Evolutionary conservation across 1,140 invertebrate genomes (phyloP), one percentile per base, ranked within the genome.

Genomic region (Cotesia vestalis): DNA sequence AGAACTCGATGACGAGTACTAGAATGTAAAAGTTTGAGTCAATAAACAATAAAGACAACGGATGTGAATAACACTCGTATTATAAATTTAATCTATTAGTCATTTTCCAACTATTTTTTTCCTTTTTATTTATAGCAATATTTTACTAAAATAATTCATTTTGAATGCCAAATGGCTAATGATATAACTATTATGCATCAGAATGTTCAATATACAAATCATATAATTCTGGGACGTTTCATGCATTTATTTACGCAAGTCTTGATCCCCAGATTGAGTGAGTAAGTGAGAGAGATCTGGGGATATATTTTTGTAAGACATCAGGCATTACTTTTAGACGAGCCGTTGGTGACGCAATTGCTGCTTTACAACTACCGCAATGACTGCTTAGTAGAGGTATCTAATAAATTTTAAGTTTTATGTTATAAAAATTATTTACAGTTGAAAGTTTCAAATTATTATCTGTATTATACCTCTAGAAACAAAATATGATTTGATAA

Each of bases 271-370:
- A 53, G 69, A 14, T 64, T 64, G 27, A 63, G 36, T 27, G 17
- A 52, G 59, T 52, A 63, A 36, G 59, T 4, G 51, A 40, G 61
- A 61, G 46, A 66, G 69, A 60, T 55, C 36, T 59, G 40, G 64
- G 51, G 57, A 71, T 79, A 81, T 81, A 78, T 81, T 81, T 78
- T 77, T 77, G 66, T 66, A 35, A 72, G 70, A 66, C 70, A 72
- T 72, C 62, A 74, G 75, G 57, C 73, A 76, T 79, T 75, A 75
- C 73, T 78, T 81, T 81, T 81, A 79, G 78, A 81, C 63, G 35
- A 61, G 76, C 20, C 46, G 74, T 73, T 71, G 75, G 74, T 80
- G 80, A 81, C 78, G 80, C 75, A 80, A 80, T 70, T 69, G 66
- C 55, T 60, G 4, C 53, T 57, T 64, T 35, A 36, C 4, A 20